Conservation (phyloP, 2,888 invertebrate species). For the Archips crataeganus region DNA sequence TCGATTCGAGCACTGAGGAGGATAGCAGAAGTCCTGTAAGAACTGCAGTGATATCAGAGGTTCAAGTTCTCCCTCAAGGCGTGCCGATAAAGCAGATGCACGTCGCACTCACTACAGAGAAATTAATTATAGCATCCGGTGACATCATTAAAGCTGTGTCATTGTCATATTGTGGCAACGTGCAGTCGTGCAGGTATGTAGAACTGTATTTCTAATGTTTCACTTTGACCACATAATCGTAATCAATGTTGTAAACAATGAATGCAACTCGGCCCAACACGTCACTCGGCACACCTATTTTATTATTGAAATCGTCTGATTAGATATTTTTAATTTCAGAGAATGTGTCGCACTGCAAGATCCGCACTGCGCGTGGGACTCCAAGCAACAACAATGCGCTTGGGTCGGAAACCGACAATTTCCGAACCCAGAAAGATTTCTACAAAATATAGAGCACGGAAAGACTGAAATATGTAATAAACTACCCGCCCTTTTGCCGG, state of each 20-base stretch:
- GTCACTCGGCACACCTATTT: conserved; percentile 35
- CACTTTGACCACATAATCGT: neutral
- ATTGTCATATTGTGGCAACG: conserved; percentile 92
- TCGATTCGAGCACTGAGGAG: conserved; percentile 84
- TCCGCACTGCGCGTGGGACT: conserved; percentile 99
- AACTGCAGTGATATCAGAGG: conserved; percentile 93
- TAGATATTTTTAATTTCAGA: conserved; percentile 80
- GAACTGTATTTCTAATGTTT: conserved; percentile 18
- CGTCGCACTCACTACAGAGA: conserved; percentile 90
- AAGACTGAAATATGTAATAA: conserved; percentile 87
- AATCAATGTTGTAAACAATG: conserved; percentile 11
- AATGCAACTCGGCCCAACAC: conserved; percentile 9
- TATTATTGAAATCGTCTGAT: conserved; percentile 35
- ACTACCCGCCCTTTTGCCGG: conserved; percentile 74
- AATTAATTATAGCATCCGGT: conserved; percentile 95
- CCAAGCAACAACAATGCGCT: conserved; percentile 86
- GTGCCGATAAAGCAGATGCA: conserved; percentile 91
- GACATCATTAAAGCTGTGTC: conserved; percentile 94
- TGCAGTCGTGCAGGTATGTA: conserved; percentile 87
- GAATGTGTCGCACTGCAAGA: conserved; percentile 97
- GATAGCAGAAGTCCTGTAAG: conserved; percentile 83
- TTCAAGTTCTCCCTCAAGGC: conserved; percentile 90
- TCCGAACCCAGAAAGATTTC: conserved; percentile 87
- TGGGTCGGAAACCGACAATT: conserved; percentile 85
- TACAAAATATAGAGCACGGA: conserved; percentile 91